Evolutionary conservation across 2,113 vertebrate species (phyloP).

Genomic region (Tragelaphus buxtoni): DNA sequence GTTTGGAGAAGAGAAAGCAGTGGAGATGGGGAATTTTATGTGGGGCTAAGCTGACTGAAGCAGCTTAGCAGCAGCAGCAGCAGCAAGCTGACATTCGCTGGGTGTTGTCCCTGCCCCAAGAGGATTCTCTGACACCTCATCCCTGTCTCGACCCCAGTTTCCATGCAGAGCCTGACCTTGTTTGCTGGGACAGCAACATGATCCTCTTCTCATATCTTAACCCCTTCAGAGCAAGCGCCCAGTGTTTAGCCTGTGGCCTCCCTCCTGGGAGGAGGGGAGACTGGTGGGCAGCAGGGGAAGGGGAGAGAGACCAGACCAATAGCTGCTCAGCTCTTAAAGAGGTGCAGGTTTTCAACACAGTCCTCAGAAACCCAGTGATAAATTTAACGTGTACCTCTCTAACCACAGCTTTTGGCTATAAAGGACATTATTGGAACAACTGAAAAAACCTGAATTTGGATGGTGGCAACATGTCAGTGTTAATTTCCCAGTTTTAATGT

Average conservation of each 20-base stretch:
- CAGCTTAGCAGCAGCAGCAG: too few species aligned
- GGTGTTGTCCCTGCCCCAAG: neutral
- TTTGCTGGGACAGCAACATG: neutral
- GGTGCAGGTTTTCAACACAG: neutral
- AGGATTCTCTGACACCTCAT: neutral
- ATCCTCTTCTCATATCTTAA: neutral
- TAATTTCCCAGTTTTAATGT: neutral
- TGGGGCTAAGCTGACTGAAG: neutral
- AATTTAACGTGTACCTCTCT: neutral
- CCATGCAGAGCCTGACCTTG: neutral
- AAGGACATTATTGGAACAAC: neutral
- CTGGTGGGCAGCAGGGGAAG: rapidly evolving
- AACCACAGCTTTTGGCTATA: neutral
- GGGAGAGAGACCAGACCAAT: neutral
- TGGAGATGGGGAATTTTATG: neutral
- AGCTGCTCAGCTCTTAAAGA: neutral
- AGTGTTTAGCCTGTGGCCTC: neutral
- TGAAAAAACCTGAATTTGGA: neutral
- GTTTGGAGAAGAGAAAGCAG: neutral
- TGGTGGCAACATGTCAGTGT: neutral
- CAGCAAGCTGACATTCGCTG: neutral
- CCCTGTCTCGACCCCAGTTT: neutral
- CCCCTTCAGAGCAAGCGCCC: neutral
- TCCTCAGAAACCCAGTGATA: neutral
- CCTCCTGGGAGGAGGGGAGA: neutral